Conservation (phyloP, 2,888 invertebrate species). For the Pocota personata region DNA sequence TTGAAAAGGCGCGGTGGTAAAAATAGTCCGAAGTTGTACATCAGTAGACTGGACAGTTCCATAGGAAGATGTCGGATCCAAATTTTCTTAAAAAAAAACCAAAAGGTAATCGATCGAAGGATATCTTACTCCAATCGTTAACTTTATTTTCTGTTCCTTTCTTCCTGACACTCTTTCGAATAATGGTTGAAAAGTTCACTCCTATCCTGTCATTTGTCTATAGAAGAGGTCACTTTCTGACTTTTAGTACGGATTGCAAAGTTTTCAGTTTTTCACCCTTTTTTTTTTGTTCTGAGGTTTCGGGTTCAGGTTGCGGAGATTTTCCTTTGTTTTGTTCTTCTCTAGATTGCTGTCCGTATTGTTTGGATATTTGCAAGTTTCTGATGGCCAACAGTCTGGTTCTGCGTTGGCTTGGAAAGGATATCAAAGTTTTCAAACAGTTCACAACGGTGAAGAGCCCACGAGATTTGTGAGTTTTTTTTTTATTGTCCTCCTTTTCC, state of each 20-base stretch:
- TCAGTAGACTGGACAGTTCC: neutral
- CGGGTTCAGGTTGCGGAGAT: conserved; percentile 2
- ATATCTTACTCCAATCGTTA: neutral
- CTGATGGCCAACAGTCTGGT: conserved; percentile 23
- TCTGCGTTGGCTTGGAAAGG: conserved; percentile 37
- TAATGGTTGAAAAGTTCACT: neutral
- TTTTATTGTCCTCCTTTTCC: neutral
- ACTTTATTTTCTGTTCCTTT: neutral
- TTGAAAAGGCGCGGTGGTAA: neutral
- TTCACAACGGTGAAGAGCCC: conserved; percentile 14
- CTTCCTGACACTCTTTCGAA: neutral
- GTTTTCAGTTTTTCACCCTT: neutral
- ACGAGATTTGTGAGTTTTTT: neutral
- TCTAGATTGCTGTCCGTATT: conserved; percentile 16
- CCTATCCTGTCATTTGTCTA: neutral
- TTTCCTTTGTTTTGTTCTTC: neutral
- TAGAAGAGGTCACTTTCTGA: neutral
- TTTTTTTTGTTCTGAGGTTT: conserved; percentile 22
- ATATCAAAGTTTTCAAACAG: conserved; percentile 39
- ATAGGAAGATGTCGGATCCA: neutral
- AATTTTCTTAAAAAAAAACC: neutral
- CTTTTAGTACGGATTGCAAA: conserved; percentile 8
- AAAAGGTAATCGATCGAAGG: neutral
- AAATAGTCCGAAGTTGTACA: neutral
- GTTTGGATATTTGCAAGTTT: conserved; percentile 11